Conservation (phyloP, 2,888 invertebrate species). For the Entomobrya multifasciata region DNA sequence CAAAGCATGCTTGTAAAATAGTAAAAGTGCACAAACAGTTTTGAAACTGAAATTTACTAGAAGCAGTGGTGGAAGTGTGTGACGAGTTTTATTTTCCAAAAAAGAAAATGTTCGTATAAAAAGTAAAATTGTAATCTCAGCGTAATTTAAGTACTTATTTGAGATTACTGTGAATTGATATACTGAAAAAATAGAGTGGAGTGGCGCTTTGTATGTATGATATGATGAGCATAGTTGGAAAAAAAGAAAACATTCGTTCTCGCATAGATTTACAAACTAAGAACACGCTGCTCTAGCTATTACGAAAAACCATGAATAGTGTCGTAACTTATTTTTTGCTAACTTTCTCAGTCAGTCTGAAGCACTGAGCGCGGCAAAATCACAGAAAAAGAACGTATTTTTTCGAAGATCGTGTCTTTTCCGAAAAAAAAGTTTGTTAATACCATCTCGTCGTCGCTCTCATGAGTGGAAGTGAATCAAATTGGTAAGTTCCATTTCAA, state of each 20-base stretch:
- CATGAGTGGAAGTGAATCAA: slow-evolving; percentile 59
- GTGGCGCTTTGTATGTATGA: not conserved
- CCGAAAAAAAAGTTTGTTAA: slow-evolving; percentile 62
- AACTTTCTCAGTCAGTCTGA: slow-evolving; percentile 45
- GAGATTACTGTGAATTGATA: slow-evolving; percentile 12
- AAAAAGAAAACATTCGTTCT: not conserved
- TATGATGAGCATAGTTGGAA: not conserved
- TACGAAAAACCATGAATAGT: slow-evolving; percentile 15
- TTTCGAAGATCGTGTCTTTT: slow-evolving; percentile 45
- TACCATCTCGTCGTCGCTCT: slow-evolving; percentile 54
- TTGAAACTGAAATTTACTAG: slow-evolving; percentile 21
- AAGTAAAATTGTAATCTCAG: slow-evolving; percentile 54
- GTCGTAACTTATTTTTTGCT: slow-evolving; percentile 27
- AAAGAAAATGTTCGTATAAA: slow-evolving; percentile 33
- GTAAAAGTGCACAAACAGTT: slow-evolving; percentile 40
- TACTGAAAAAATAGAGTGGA: not conserved
- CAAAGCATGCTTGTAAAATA: not conserved
- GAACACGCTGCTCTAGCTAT: slow-evolving; percentile 31
- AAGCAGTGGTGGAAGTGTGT: too few relatives aligned
- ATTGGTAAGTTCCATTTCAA: slow-evolving; percentile 61
- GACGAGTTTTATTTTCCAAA: slow-evolving; percentile 29
- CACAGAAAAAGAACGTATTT: slow-evolving; percentile 18
- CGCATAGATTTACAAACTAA: too few relatives aligned
- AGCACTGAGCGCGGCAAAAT: slow-evolving; percentile 7
- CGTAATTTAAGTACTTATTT: slow-evolving; percentile 51